These are phyloP conservation scores for Parapristionchus giblindavisi DNA, from an alignment of 2,888 invertebrate species.

Conservation along the genomic window DNA sequence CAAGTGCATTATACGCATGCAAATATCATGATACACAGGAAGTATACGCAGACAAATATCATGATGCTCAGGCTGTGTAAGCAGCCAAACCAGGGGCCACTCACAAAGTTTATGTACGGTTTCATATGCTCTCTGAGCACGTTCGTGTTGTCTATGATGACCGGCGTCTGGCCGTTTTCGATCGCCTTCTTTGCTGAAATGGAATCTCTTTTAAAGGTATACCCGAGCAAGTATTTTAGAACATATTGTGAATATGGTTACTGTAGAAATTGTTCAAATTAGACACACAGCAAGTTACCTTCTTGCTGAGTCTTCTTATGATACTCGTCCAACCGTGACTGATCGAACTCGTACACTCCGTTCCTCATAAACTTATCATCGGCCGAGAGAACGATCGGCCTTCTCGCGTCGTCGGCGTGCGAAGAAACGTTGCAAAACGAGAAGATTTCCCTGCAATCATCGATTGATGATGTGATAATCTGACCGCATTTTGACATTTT, in stretches of 20 bases:
- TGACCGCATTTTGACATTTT: too few species aligned
- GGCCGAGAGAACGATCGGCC: constrained; percentile 32
- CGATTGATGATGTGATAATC: too few species aligned
- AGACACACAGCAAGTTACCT: too few species aligned
- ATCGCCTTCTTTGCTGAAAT: constrained; percentile 43
- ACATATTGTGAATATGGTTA: too few species aligned
- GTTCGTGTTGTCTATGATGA: constrained; percentile 47
- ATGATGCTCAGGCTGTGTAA: background rate
- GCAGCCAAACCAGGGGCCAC: constrained; percentile 2
- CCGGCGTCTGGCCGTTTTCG: constrained; percentile 35
- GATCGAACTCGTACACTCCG: constrained; percentile 41
- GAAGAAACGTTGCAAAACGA: background rate
- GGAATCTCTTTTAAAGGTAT: too few species aligned
- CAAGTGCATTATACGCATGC: too few species aligned
- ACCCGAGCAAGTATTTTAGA: too few species aligned
- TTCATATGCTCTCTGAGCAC: constrained; percentile 39
- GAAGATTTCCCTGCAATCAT: constrained; percentile 13
- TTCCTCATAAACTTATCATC: constrained; percentile 1
- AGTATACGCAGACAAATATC: too few species aligned
- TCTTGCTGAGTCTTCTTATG: constrained; percentile 40
- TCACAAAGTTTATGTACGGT: constrained; percentile 40
- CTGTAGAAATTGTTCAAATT: too few species aligned
- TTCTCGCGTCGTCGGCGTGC: constrained; percentile 15
- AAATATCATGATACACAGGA: too few species aligned
- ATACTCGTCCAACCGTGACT: constrained; percentile 39